Evolutionary conservation across 2,113 vertebrate genomes (phyloP).

Genomic region (Lepidothrix coronata): DNA sequence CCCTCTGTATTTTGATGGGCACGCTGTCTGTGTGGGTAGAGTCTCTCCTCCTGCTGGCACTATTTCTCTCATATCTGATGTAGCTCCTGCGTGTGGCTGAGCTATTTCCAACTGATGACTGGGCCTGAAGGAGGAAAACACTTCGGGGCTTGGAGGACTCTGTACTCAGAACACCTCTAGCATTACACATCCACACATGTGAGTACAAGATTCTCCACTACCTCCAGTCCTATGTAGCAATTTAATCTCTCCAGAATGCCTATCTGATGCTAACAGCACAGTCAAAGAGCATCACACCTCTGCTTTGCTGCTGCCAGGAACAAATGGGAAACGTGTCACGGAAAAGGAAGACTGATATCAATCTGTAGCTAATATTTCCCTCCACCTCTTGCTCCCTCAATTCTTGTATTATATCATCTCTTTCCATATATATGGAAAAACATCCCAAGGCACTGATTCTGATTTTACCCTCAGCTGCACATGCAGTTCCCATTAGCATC

Average conservation of each 20-base stretch:
- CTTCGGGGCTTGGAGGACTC: neutral
- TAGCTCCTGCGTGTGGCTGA: neutral
- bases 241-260: neutral
- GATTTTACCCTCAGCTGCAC: conserved; percentile 51
- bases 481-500: conserved; percentile 33
- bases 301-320: neutral
- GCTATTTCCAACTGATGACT: neutral
- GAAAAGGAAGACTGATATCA: neutral
- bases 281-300: neutral
- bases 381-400: neutral
- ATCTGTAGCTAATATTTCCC: neutral
- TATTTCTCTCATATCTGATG: neutral
- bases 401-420: neutral
- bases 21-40: neutral
- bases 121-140: neutral
- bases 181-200: neutral
- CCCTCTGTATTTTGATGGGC: neutral
- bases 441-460: conserved; percentile 1
- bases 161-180: neutral
- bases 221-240: neutral
- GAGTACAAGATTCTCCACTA: neutral
- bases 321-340: neutral
- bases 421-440: neutral
- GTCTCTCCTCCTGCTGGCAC: conserved; percentile 20
- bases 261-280: neutral